Percentiles rank a stretch among this genome's conserved stretches.
These are phyloP conservation scores for Zaprionus lineosus DNA, from an alignment of 2,888 invertebrate genomes.

Conservation along the genomic window DNA sequence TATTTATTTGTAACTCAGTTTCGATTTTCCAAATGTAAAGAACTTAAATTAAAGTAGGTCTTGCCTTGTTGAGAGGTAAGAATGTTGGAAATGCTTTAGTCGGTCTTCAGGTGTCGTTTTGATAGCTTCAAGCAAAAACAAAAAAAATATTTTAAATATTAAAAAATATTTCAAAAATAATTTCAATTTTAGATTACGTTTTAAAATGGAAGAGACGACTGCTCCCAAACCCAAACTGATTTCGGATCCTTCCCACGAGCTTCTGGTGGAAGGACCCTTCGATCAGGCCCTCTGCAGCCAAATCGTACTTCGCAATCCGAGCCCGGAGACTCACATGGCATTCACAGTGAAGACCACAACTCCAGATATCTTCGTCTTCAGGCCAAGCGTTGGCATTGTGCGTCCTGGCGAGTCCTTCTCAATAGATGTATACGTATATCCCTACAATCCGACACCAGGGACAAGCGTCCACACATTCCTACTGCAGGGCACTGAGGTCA, in stretches of 20 bases:
- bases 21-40: too few relatives aligned
- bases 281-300: conserved; percentile 13
- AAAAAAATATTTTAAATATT: too few relatives aligned
- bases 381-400: not conserved
- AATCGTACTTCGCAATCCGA: conserved; percentile 18
- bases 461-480: not conserved
- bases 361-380: not conserved
- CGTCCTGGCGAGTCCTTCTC: not conserved
- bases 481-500: not conserved
- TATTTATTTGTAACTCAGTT: too few relatives aligned
- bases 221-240: conserved; percentile 12
- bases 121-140: too few relatives aligned
- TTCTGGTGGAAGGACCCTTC: conserved; percentile 50
- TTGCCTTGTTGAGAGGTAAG: too few relatives aligned
- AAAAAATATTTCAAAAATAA: too few relatives aligned
- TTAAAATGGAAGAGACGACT: conserved; percentile 5
- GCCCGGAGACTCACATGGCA: not conserved
- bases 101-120: too few relatives aligned
- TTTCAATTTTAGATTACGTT: not conserved
- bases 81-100: too few relatives aligned
- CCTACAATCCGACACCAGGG: not conserved
- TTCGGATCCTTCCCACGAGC: conserved; percentile 35
- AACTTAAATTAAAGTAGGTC: too few relatives aligned
- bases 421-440: not conserved
- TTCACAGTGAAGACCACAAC: not conserved